These are phyloP conservation scores for Melikaiella ostensackeni DNA, from an alignment of 2,888 invertebrate species.

Conservation along the genomic window DNA sequence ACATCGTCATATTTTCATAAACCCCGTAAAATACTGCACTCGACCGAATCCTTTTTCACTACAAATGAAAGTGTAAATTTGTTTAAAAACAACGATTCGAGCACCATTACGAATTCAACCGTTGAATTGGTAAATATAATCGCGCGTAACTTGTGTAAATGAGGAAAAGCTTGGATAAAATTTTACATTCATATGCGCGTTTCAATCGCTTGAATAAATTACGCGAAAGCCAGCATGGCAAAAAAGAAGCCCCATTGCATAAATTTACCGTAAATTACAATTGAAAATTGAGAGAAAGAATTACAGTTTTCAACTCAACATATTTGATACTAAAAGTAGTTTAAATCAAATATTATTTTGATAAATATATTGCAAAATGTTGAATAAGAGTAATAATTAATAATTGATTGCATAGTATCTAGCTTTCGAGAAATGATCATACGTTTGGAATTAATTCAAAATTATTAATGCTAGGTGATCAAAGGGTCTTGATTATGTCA, in stretches of 20 bases:
- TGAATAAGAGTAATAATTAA: no score
- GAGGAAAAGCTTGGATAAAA: background rate
- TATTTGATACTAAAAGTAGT: no score
- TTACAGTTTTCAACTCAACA: no score
- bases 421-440: background rate
- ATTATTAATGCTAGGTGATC: constrained; percentile 12
- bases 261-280: background rate
- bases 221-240: background rate
- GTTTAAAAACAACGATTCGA: background rate
- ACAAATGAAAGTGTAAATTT: background rate
- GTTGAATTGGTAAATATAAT: constrained; percentile 18
- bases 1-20: background rate
- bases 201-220: constrained; percentile 6
- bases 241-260: background rate
- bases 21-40: background rate
- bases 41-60: background rate
- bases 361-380: no score
- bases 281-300: no score
- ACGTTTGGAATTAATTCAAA: background rate
- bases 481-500: constrained; percentile 15
- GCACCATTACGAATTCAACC: constrained; percentile 3
- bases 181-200: background rate
- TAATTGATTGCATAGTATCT: no score
- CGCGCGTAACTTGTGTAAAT: background rate
- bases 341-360: no score